Conservation (phyloP, 2,888 invertebrate species). For the Laspeyria flexula region DNA sequence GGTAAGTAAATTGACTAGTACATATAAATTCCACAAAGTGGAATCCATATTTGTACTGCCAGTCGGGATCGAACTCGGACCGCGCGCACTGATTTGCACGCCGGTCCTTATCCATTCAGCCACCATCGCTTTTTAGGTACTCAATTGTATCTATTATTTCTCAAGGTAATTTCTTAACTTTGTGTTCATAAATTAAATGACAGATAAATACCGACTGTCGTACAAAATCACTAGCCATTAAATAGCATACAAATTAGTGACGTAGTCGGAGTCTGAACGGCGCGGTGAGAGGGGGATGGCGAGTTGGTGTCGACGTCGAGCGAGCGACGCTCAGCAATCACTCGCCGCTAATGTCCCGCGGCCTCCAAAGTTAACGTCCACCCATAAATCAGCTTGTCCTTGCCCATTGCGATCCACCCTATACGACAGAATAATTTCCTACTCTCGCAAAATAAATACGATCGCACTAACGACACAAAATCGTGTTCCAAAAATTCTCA, state of each 20-base stretch:
- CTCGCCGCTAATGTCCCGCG: conserved; percentile 60
- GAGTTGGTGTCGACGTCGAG: conserved; percentile 1
- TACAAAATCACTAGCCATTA: not conserved
- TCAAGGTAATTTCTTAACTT: too few relatives aligned
- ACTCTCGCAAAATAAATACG: conserved; percentile 37
- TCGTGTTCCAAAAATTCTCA: conserved; percentile 42
- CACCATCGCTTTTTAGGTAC: too few relatives aligned
- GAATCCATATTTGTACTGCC: too few relatives aligned
- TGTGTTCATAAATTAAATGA: not conserved
- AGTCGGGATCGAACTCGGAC: too few relatives aligned
- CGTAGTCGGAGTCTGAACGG: conserved; percentile 4
- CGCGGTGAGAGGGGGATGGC: not conserved
- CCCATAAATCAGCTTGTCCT: conserved; percentile 64
- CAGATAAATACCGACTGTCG: not conserved
- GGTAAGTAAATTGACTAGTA: too few relatives aligned
- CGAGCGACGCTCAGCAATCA: conserved; percentile 43
- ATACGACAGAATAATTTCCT: conserved; percentile 58
- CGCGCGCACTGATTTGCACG: too few relatives aligned
- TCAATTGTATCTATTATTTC: too few relatives aligned
- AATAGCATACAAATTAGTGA: conserved; percentile 11
- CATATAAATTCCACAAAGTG: too few relatives aligned
- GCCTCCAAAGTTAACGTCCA: conserved; percentile 60
- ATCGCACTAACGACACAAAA: conserved; percentile 37
- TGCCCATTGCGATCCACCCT: conserved; percentile 51
- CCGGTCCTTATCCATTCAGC: too few relatives aligned